Evolutionary conservation across 2,888 invertebrate genomes (phyloP).

Genomic region (Melangyna quadrimaculata): DNA sequence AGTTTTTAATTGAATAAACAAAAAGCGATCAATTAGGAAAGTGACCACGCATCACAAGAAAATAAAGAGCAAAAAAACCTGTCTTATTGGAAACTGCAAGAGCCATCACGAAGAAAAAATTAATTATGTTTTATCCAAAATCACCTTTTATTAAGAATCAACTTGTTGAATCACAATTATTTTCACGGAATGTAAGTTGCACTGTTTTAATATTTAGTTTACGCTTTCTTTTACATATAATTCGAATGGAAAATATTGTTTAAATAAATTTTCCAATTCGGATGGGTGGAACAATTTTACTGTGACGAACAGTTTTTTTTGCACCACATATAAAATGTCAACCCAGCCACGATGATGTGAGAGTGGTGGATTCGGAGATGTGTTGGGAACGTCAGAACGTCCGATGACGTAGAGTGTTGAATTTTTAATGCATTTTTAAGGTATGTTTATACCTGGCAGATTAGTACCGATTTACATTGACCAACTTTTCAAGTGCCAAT

Average conservation of each 20-base stretch:
- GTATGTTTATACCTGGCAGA: slow-evolving; percentile 4
- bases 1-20: not conserved
- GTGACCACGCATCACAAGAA: slow-evolving; percentile 24
- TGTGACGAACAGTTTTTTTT: slow-evolving; percentile 56
- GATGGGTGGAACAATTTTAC: slow-evolving; percentile 44
- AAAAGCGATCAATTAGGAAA: not conserved
- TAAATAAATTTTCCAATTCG: slow-evolving; percentile 43
- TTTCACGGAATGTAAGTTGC: slow-evolving; percentile 79
- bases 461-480: not conserved
- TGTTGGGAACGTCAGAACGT: slow-evolving; percentile 71
- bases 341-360: slow-evolving; percentile 65
- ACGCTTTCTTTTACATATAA: slow-evolving; percentile 43
- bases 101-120: slow-evolving; percentile 31
- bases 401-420: slow-evolving; percentile 68
- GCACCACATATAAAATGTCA: slow-evolving; percentile 64
- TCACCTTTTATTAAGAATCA: slow-evolving; percentile 78
- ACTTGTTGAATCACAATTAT: slow-evolving; percentile 78
- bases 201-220: slow-evolving; percentile 26
- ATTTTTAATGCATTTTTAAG: not conserved
- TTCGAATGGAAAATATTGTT: slow-evolving; percentile 38
- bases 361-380: slow-evolving; percentile 62
- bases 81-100: slow-evolving; percentile 9
- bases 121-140: slow-evolving; percentile 79
- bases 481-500: too few species aligned
- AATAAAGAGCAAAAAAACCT: slow-evolving; percentile 41